These are phyloP conservation scores for Nannoperca obscura DNA, from an alignment of 2,797 vertebrate genomes.

Conservation along the genomic window DNA sequence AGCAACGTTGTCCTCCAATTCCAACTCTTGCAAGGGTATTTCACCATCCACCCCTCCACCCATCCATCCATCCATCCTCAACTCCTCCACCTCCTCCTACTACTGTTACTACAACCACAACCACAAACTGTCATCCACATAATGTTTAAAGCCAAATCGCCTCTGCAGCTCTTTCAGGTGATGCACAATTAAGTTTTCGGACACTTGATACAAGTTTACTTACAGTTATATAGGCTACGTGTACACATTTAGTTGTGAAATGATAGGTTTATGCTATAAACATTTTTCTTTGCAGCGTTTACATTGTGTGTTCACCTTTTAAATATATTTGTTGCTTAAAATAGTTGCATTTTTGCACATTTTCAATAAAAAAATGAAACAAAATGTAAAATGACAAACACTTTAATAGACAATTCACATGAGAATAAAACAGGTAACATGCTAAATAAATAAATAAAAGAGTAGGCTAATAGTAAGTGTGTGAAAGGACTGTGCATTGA, in stretches of 20 bases:
- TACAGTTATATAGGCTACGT: neutral
- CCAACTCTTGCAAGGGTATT: constrained; percentile 56
- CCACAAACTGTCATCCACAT: neutral
- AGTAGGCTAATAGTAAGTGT: no score
- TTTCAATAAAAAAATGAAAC: neutral
- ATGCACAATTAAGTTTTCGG: neutral
- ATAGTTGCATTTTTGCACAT: no score
- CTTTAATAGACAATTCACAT: no score
- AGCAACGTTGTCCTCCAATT: constrained; percentile 62
- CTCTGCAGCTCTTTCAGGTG: neutral
- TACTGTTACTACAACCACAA: constrained; percentile 1
- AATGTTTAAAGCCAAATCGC: no score
- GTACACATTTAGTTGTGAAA: neutral
- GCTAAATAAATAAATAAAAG: neutral
- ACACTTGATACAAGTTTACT: neutral
- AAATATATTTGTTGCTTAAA: neutral
- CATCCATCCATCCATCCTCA: constrained; percentile 35
- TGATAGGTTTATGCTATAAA: neutral
- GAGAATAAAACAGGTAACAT: neutral
- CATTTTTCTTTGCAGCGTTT: neutral
- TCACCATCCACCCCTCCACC: constrained; percentile 64
- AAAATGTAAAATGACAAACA: neutral
- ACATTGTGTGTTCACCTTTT: neutral
- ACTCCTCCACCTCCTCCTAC: constrained; percentile 24
- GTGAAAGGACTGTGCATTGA: neutral